Evolutionary conservation across 1,140 invertebrate species (phyloP).

Genomic region (Phymastichus coffea): DNA sequence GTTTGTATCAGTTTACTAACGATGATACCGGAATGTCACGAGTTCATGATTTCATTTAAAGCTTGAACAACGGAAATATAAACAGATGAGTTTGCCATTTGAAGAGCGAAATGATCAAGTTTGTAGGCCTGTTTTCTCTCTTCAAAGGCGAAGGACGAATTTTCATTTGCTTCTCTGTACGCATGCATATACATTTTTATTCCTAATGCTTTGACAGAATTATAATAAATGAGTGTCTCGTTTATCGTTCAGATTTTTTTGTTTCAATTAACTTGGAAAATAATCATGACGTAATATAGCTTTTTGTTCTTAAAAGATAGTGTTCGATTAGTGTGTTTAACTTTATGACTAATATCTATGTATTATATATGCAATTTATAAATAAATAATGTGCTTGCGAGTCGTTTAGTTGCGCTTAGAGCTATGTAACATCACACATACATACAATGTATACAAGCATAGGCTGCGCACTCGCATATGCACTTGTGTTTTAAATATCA

Average conservation of each 20-base stretch:
- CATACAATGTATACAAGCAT: slow-evolving; percentile 36
- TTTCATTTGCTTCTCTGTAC: background rate
- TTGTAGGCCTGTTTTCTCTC: slow-evolving; percentile 17
- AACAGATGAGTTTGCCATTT: slow-evolving; percentile 8
- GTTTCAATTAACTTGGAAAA: slow-evolving; percentile 10
- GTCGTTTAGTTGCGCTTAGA: slow-evolving; percentile 27
- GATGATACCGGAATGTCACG: slow-evolving; percentile 47
- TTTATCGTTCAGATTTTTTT: slow-evolving; percentile 17
- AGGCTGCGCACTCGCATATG: slow-evolving; percentile 38
- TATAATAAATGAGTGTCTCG: slow-evolving; percentile 9
- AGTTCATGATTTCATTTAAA: slow-evolving; percentile 33
- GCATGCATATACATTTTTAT: background rate
- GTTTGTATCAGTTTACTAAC: slow-evolving; percentile 38
- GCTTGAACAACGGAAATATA: slow-evolving; percentile 19
- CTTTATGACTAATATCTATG: slow-evolving; percentile 9
- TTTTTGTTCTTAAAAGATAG: slow-evolving; percentile 19
- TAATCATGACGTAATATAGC: slow-evolving; percentile 24
- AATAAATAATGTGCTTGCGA: slow-evolving; percentile 27
- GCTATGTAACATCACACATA: slow-evolving; percentile 24
- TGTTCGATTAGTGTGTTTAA: slow-evolving; percentile 17
- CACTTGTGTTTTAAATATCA: slow-evolving; percentile 26
- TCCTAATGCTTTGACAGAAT: background rate
- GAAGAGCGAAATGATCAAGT: slow-evolving; percentile 19
- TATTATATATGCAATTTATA: slow-evolving; percentile 22
- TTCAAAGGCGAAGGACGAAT: slow-evolving; percentile 9